Evolutionary conservation across 2,888 invertebrate genomes (phyloP).

Genomic region (Lasius fuliginosus): DNA sequence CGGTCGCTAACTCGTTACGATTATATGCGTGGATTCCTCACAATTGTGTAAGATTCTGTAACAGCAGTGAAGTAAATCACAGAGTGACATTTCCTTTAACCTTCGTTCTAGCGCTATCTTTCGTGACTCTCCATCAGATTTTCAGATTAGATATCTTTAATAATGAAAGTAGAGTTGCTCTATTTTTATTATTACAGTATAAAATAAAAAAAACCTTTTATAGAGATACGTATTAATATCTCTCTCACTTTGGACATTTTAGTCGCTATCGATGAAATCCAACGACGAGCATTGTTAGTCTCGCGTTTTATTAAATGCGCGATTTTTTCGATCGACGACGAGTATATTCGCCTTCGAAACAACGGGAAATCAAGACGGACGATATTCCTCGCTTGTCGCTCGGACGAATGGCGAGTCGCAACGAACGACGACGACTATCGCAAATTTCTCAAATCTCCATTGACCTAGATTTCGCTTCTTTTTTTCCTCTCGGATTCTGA

Average conservation of each 20-base stretch:
- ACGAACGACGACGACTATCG: constrained; percentile 51
- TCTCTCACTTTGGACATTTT: constrained; percentile 25
- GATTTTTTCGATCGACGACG: constrained; percentile 23
- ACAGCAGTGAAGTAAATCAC: constrained; percentile 17
- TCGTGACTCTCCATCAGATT: background rate
- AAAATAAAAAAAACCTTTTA: background rate
- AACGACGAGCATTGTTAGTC: constrained; percentile 21
- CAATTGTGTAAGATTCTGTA: constrained; percentile 17
- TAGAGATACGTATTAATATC: constrained; percentile 2
- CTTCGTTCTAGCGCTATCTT: background rate
- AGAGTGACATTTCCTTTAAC: background rate
- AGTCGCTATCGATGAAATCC: constrained; percentile 9
- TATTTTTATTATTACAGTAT: background rate
- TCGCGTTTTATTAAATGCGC: constrained; percentile 21
- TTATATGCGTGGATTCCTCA: background rate
- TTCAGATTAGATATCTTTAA: constrained; percentile 6
- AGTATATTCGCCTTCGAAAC: constrained; percentile 35
- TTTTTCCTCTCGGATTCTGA: constrained; percentile 69
- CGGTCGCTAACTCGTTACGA: constrained; percentile 35
- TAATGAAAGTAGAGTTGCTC: background rate
- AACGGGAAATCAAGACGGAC: constrained; percentile 40
- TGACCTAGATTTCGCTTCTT: constrained; percentile 71
- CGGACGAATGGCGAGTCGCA: constrained; percentile 30
- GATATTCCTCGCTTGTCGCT: constrained; percentile 38
- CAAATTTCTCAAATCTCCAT: constrained; percentile 64